Base-by-base conservation (phyloP, 92 coral and sea anemone genomes). In the Zoanthus sociatus region DNA sequence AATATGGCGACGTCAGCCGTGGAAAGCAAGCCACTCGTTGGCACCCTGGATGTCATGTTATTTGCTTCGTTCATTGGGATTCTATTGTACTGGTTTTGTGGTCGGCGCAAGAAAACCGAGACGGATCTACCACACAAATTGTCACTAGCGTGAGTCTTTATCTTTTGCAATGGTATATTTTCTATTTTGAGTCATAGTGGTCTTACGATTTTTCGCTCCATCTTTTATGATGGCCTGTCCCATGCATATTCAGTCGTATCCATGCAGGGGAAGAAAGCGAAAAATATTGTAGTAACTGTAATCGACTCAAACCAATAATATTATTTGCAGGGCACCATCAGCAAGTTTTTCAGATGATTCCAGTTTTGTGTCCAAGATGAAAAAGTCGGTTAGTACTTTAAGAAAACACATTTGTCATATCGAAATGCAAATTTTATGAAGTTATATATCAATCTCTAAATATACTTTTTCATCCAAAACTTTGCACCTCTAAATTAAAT, bases 281-380 rank as follows among this genome's bases (percentile, higher is more conserved):
- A 37, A 37, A 37, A 37, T 37, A 37, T 0, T 37, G 3, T 37
- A 0, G 42, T 37, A 37, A 37, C 42, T 37, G 42, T 1, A 37
- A 37, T 37, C 42, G 42, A 50, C 7, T 50, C 55, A 50, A 3
- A 50, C 9, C 46, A 9, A 1, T 37, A 37, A 37, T 69, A 26
- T 31, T 48, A 1, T 13, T 79, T 46, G 10, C 75, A 81, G 85
- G 37, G 21, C 85, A 10, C 85, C 85, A 1, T 64, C 74, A 2
- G 20, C 85, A 81, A 66, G 61, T 45, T 26, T 66, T 15, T 64
- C 85, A 89, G 94, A 92, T 63, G 97, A 92, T 72, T 93, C 94
- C 73, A 95, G 98, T 94, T 97, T 97, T 84, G 92, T 97, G 76
- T 95, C 94, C 71, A 97, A 97, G 86, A 95, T 95, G 98, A 97